A percentile compares a stretch with the other conserved stretches of the same genome.
These are phyloP conservation scores for Tarsius wallacei DNA, from an alignment of 2,797 vertebrate species.

Conservation along the genomic window DNA sequence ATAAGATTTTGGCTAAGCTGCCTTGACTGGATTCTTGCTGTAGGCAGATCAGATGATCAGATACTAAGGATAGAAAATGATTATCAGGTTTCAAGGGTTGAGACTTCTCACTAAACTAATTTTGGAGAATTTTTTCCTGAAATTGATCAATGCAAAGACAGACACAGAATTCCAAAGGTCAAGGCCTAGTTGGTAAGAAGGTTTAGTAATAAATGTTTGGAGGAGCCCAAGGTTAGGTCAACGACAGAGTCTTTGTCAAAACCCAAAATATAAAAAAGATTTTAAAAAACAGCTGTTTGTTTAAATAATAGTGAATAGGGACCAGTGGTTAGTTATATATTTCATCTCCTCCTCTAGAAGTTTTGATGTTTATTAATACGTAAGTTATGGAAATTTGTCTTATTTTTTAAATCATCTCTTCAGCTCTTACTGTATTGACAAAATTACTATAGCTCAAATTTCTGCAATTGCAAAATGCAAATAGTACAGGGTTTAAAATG, in stretches of 20 bases:
- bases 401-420: neutral
- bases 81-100: neutral
- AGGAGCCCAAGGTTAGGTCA: neutral
- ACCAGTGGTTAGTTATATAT: no score
- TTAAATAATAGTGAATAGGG: neutral
- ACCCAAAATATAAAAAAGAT: neutral
- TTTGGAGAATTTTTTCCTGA: neutral
- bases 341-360: neutral
- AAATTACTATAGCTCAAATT: neutral
- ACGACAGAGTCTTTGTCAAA: neutral
- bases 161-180: neutral
- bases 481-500: neutral
- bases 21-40: neutral
- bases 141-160: neutral
- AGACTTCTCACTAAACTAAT: neutral
- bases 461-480: neutral
- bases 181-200: neutral
- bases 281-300: neutral
- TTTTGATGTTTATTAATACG: neutral
- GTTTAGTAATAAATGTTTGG: neutral
- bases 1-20: neutral
- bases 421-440: neutral
- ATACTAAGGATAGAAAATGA: neutral
- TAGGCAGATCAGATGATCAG: neutral
- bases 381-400: neutral